These are phyloP conservation scores for Syrrhaptes paradoxus DNA, from an alignment of 2,113 vertebrate genomes.

Conservation along the genomic window DNA sequence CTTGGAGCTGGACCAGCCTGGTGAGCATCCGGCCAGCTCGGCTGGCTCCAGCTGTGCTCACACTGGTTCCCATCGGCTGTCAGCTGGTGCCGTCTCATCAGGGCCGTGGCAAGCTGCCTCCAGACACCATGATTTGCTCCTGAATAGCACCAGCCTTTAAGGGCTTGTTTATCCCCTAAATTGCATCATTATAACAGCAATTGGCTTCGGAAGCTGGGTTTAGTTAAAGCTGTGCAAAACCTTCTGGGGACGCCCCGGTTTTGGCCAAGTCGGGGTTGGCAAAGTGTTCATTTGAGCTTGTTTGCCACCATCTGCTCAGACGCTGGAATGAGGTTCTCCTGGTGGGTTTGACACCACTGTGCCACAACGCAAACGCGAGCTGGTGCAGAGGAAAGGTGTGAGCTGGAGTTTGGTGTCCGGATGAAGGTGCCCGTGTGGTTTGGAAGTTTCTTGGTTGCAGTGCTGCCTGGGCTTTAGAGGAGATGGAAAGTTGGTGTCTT, in stretches of 20 bases:
- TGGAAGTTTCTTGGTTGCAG: background rate
- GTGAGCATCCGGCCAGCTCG: background rate
- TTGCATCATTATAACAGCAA: slow-evolving; percentile 36
- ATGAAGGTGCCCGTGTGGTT: background rate
- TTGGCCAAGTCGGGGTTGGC: slow-evolving; percentile 31
- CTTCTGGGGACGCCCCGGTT: background rate
- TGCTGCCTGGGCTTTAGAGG: background rate
- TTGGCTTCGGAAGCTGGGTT: slow-evolving; percentile 33
- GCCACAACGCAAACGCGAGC: fast-evolving
- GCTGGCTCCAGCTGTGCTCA: slow-evolving; percentile 9
- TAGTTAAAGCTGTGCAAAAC: slow-evolving; percentile 43
- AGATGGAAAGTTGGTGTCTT: background rate
- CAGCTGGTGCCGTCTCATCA: background rate
- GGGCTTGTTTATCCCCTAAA: slow-evolving; percentile 54
- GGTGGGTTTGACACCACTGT: background rate
- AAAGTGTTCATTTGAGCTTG: background rate
- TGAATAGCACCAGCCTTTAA: slow-evolving; percentile 24
- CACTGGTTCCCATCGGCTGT: background rate
- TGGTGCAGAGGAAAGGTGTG: background rate
- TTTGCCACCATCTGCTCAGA: slow-evolving; percentile 24
- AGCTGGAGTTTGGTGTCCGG: background rate
- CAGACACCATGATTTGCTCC: slow-evolving; percentile 15
- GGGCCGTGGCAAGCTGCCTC: background rate
- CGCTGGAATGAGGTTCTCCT: background rate
- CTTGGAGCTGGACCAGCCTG: background rate